These are phyloP conservation scores for Apogon hyalosoma DNA, from an alignment of 2,797 vertebrate species.

Conservation along the genomic window DNA sequence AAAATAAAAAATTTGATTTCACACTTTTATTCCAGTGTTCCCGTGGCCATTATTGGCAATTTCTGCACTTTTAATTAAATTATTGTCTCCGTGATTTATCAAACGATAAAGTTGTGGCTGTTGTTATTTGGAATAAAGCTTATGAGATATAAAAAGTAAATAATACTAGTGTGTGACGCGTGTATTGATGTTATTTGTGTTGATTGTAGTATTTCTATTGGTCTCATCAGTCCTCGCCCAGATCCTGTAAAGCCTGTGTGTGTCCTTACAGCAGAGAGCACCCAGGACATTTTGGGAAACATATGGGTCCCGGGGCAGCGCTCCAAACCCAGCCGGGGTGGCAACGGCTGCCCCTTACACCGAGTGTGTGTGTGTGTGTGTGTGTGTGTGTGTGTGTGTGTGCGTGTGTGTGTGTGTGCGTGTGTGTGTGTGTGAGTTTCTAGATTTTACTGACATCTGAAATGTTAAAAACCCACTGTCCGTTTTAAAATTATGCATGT, in stretches of 20 bases:
- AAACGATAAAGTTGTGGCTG: no score
- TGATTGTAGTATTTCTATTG: constrained; percentile 19
- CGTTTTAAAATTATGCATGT: not conserved
- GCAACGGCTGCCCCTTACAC: constrained; percentile 66
- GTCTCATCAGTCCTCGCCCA: constrained; percentile 29
- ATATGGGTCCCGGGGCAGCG: constrained; percentile 82
- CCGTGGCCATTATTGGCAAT: no score
- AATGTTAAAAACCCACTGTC: no score
- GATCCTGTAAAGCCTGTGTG: constrained; percentile 27
- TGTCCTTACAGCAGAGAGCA: constrained; percentile 63
- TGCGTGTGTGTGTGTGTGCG: constrained; percentile 21
- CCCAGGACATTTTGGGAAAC: constrained; percentile 75
- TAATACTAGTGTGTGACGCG: no score
- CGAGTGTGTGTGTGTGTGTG: constrained; percentile 33
- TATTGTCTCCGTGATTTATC: no score
- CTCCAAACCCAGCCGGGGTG: constrained; percentile 78
- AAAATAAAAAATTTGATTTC: no score
- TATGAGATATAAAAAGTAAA: no score
- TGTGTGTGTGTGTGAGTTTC: constrained; percentile 22
- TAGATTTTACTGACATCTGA: no score
- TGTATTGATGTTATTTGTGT: no score
- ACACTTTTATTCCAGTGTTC: no score
- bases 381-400: constrained; percentile 32
- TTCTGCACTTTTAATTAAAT: no score
- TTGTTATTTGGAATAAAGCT: no score